These are phyloP conservation scores for Tineola bisselliella DNA, from an alignment of 2,888 invertebrate species.

Conservation along the genomic window DNA sequence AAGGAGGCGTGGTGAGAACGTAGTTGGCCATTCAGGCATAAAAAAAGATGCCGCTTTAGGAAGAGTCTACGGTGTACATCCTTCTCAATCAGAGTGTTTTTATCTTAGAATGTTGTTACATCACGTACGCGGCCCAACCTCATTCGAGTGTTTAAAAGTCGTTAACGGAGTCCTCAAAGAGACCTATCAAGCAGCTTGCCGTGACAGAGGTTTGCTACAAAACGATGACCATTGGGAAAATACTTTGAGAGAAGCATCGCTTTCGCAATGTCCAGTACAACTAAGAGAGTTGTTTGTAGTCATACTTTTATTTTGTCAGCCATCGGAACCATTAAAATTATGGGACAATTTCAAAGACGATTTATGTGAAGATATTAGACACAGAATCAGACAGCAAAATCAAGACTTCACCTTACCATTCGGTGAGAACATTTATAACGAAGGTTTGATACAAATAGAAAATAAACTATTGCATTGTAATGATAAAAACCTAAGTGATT, in stretches of 20 bases:
- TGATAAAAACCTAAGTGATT: constrained; percentile 13
- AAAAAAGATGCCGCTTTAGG: constrained; percentile 16
- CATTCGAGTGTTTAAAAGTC: constrained; percentile 19
- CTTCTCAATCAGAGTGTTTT: constrained; percentile 16
- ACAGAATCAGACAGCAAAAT: constrained; percentile 5
- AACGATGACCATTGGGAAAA: constrained; percentile 17
- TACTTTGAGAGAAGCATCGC: constrained; percentile 15
- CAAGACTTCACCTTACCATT: neutral
- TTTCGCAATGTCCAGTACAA: constrained; percentile 16
- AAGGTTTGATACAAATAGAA: constrained; percentile 12
- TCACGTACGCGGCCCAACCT: constrained; percentile 19
- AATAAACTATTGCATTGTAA: constrained; percentile 8
- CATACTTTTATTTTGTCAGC: constrained; percentile 14
- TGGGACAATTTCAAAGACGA: constrained; percentile 15
- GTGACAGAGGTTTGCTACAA: constrained; percentile 18
- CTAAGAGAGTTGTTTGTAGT: constrained; percentile 17
- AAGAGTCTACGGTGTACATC: constrained; percentile 18
- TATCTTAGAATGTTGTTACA: constrained; percentile 15
- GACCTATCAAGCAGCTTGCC: constrained; percentile 19
- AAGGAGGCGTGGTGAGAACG: constrained; percentile 18
- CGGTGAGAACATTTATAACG: neutral
- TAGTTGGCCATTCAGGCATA: constrained; percentile 18
- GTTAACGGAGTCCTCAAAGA: constrained; percentile 19
- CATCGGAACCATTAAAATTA: constrained; percentile 14
- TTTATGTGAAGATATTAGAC: constrained; percentile 16